Base-by-base conservation (phyloP, 2,888 invertebrate species). In the Chrysopilus asiliformis region DNA sequence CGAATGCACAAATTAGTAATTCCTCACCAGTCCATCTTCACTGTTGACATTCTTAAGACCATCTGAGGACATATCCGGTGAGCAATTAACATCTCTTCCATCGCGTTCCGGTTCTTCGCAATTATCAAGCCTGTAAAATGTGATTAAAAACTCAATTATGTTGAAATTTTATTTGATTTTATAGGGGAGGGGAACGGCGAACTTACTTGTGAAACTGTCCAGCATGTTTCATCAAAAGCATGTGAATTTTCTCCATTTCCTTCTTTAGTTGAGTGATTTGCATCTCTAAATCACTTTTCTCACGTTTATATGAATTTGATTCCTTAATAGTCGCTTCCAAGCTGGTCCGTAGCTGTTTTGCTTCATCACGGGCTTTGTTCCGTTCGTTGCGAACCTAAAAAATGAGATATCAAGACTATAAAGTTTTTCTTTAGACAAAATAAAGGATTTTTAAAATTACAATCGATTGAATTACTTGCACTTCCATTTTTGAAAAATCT, bases 311-410 rank as follows among this genome's bases (percentile, higher is more conserved):
- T 0, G 71, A 67, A 40, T 74, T 72, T 1, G 79, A 66, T 53
- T 89, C 89, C 63, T 89, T 87, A 42, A 76, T 61, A 2, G 81
- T 68, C 7, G 71, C 62, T 53, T 93, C 93, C 22, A 90, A 65
- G 66, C 86, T 89, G 24, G 73, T 72, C 49, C 85, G 74, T 4
- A 89, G 58, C 47, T 80, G 77, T 57, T 90, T 84, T 2, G 81
- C 76, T 61, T 94, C 93, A 50, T 94, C 93, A 25, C 93, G 68
- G 0, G 91, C 82, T 55, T 86, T 85, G 58, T 95, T 95, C 16
- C 94, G 71, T 65, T 95, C 95, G 56, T 81, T 87, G 36, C 93
- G 74, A 49, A 85, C 79, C 70, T 70, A 22, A 22, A 22, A 22
- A 8, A 8, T 22, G 10, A 7, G 10, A 8, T 8, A 22, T 22